Percentiles rank a stretch among this genome's conserved stretches.
These are phyloP conservation scores for Chaenocephalus aceratus DNA, from an alignment of 2,113 vertebrate genomes.

Conservation along the genomic window DNA sequence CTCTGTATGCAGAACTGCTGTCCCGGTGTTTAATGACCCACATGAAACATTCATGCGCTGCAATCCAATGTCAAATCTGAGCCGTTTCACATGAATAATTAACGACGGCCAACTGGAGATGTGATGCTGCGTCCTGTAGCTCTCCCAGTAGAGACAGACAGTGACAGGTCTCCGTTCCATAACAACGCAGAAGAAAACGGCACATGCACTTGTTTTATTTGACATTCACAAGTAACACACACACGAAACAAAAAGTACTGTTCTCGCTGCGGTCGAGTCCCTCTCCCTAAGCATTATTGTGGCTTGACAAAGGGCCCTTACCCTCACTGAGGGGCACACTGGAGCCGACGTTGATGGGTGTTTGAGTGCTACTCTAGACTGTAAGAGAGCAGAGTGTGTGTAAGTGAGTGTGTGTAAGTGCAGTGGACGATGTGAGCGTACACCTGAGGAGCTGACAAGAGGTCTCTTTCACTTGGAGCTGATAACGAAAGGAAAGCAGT, in stretches of 20 bases:
- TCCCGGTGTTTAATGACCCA: conserved; percentile 18
- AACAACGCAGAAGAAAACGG: conserved; percentile 42
- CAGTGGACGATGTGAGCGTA: conserved; percentile 40
- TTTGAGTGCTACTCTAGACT: conserved; percentile 53
- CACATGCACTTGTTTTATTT: conserved; percentile 66
- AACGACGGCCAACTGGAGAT: conserved; percentile 28
- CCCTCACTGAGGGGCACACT: conserved; percentile 37
- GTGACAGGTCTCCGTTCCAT: conserved; percentile 48
- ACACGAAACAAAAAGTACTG: conserved; percentile 40
- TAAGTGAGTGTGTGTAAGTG: conserved; percentile 47
- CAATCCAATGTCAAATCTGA: conserved; percentile 41
- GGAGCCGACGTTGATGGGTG: conserved; percentile 7
- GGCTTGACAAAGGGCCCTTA: conserved; percentile 61
- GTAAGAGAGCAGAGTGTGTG: conserved; percentile 25
- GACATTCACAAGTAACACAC: conserved; percentile 57
- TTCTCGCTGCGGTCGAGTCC: conserved; percentile 23
- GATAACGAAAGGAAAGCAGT: conserved; percentile 47
- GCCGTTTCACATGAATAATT: conserved; percentile 51
- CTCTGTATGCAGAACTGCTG: not conserved
- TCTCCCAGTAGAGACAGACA: conserved; percentile 14
- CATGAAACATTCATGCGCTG: conserved; percentile 45
- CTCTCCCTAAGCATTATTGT: conserved; percentile 48
- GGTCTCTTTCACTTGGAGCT: conserved; percentile 31
- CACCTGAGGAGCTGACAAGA: conserved; percentile 69
- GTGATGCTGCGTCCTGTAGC: conserved; percentile 11